Base-by-base conservation (phyloP, 2,797 vertebrate species). In the Gymnodraco acuticeps region DNA sequence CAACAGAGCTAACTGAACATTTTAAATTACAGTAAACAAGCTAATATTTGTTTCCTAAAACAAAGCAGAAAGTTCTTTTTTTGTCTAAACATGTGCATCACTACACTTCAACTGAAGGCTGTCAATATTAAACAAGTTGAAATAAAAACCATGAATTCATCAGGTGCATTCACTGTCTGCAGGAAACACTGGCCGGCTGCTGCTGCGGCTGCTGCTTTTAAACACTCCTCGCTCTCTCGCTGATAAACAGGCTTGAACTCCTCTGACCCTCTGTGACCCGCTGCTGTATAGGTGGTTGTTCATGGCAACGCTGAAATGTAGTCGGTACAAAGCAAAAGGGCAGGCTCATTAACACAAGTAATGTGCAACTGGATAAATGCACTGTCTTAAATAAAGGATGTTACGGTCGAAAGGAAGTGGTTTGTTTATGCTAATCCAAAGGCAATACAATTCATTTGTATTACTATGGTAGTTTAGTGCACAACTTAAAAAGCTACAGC, bases 241-340 rank as follows among this genome's bases (percentile, higher is more conserved):
- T 74, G 70, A 84, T 80, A 85, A 88, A 83, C 72, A 78, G 63
- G 73, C 75, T 69, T 85, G 73, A 88, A 90, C 87, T 88, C 82
- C 78, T 45, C 72, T 86, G 89, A 92, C 92, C 90, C 78, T 74
- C 68, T 16, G 62, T 87, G 87, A 92, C 90, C 90, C 84, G 69
- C 66, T 16, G 72, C 82, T 76, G 83, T 81, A 81, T 80, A 73
- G 56, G 80, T n/a, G 60, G 90, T 91, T 54, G 86, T 75, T 80
- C 77, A 33, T 82, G 80, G 89, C 89, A 89, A 90, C 88, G 1
- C 17, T 70, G 66, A 82, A 78, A 87, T 78, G 71, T 50, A 64
- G 78, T 63, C 82, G 66, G 56, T 47, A 73, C 75, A 47, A 81
- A 82, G 51, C 20, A 12, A 80, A 86, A 84, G 86, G 77, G 69